Evolutionary conservation across 2,797 vertebrate genomes (phyloP).

Genomic region (Artibeus jamaicensis): DNA sequence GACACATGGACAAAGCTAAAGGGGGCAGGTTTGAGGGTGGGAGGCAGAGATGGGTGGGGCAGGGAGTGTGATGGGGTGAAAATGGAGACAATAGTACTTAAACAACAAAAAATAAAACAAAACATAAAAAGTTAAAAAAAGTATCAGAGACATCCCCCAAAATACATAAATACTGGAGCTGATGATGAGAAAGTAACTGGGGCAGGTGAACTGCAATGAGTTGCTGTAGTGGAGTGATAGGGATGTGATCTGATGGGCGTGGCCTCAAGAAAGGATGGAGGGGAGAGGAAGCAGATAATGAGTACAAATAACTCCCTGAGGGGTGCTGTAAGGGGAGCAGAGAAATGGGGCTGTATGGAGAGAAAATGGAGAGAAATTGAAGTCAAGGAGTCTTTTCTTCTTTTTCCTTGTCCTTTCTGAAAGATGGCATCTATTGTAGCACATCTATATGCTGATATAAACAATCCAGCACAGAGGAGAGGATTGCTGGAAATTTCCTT

Average conservation of each 20-base stretch:
- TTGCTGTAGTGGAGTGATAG: background rate
- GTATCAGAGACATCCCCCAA: too few species aligned
- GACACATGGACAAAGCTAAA: too few species aligned
- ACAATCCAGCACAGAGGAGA: background rate
- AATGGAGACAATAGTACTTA: too few species aligned
- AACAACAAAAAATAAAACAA: too few species aligned
- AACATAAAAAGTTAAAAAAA: too few species aligned
- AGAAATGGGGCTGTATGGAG: background rate
- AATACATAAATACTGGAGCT: too few species aligned
- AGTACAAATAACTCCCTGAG: background rate
- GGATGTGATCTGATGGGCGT: background rate
- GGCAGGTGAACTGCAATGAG: background rate
- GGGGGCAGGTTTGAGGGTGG: too few species aligned
- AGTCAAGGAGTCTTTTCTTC: background rate
- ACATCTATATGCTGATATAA: background rate
- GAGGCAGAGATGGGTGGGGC: too few species aligned
- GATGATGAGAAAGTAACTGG: background rate
- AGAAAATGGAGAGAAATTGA: background rate
- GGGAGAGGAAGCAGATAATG: background rate
- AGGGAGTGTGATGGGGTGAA: too few species aligned
- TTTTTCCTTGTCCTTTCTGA: background rate
- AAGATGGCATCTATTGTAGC: background rate
- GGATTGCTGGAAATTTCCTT: background rate
- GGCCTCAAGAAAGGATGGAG: background rate
- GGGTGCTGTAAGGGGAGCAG: background rate